A percentile compares a stretch with the other conserved stretches of the same genome.
phyloP scores from a whole-genome alignment of 2,797 vertebrate genomes.

The Microctenopoma stevenorrisi region DNA sequence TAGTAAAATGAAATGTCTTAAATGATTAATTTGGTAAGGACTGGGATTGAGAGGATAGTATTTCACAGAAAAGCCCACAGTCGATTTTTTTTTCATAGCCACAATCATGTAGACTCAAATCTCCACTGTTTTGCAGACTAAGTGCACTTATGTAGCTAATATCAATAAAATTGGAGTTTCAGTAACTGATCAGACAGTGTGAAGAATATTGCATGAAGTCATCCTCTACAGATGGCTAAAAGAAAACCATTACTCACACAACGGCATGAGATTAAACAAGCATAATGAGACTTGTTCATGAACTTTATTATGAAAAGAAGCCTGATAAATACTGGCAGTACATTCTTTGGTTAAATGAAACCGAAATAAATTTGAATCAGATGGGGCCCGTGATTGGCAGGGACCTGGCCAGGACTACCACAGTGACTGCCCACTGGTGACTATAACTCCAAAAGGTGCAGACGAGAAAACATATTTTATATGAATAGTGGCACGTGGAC shows the following conservation, averaged over 20 bases:
- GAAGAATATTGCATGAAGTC: not conserved
- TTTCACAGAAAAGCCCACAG: not conserved
- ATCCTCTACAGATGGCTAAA: not conserved
- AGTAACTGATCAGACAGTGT: not conserved
- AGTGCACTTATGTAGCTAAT: conserved; percentile 8
- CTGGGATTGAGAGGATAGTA: not conserved
- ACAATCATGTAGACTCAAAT: conserved; percentile 2
- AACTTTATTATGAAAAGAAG: not conserved
- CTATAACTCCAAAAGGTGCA: not conserved
- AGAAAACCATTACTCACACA: no score
- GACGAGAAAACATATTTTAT: no score
- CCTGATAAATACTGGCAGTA: not conserved
- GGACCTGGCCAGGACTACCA: not conserved
- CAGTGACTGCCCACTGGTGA: not conserved
- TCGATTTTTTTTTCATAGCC: not conserved
- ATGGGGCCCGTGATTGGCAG: not conserved
- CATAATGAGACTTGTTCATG: not conserved
- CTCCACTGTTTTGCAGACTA: conserved; percentile 1
- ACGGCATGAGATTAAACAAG: not conserved
- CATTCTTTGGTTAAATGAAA: not conserved
- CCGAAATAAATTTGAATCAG: not conserved
- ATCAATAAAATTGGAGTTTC: not conserved
- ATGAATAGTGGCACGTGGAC: no score
- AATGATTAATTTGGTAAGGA: not conserved
- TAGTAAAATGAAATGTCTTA: not conserved